Base-by-base conservation (phyloP, 2,888 invertebrate species). In the Rhagonycha fulva region DNA sequence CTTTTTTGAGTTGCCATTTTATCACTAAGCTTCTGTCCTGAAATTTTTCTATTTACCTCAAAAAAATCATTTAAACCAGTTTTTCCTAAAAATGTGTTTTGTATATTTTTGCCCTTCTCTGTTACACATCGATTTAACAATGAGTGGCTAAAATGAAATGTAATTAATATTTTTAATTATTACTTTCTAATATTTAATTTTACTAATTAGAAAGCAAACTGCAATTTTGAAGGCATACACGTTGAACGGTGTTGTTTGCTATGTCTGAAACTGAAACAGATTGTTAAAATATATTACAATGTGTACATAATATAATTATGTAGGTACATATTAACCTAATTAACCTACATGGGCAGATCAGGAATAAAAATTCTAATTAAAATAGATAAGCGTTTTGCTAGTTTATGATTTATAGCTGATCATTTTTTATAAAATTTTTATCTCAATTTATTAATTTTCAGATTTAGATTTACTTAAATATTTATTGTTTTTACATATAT, bases 31-130 rank as follows among this genome's bases (percentile, higher is more conserved):
- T 24, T 23, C 19, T 19, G 7, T 4, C 11, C n/a, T 10, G n/a
- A n/a, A 19, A 28, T 28, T 1, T 69, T 14, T 19, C 23, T 62
- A 81, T 84, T 86, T 83, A 89, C 90, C 79, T 87, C 85, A 80
- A 89, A 89, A 80, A 91, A 90, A 80, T 89, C 89, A 24, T 87
- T 86, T 19, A 91, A 81, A 68, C 90, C 90, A 67, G 90, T 88
- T 80, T 88, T 89, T 61, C 88, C 88, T 68, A 90, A 87, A 62
- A 90, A 81, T 0, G 87, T 88, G 76, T 87, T 88, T 3, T 88
- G 86, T 3, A 87, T 84, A 14, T 86, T 87, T 47, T 85, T 81
- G 19, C 84, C 84, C 75, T 87, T 86, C 61, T 88, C 87, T 10
- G 89, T 88, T 66, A 91, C 84, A 82, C 92, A 92, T 71, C 91